Base-by-base conservation (phyloP, 2,113 vertebrate genomes). In the Eclectus roratus region DNA sequence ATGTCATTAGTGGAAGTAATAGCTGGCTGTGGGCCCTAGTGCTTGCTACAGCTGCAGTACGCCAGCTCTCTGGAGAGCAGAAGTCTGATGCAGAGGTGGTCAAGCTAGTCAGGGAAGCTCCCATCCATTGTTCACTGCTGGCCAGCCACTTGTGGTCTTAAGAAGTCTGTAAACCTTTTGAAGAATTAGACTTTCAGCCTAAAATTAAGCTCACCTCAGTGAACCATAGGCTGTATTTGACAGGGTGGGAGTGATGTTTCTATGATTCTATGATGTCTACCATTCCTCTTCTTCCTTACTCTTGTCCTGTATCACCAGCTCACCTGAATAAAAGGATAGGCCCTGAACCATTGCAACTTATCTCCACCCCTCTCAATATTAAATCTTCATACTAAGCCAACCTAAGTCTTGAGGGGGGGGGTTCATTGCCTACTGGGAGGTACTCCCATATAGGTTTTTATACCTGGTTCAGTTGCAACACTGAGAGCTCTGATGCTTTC, bases 1-100 rank as follows among this genome's bases (percentile, higher is more conserved):
- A 84, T 95, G 84, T 97, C 91, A 95, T 94, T 96, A 97, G 66
- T 68, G 18, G 92, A 76, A 96, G 55, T 91, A 91, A 95, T 96
- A 96, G 60, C 63, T 88, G 88, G 27, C 88, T 52, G 53, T 53
- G 79, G 44, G 76, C 31, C 39, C 64, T 80, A 81, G 37, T 29
- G 12, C n/a, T 95, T 29, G n/a, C 46, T 43, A 50, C 25, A 82
- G 49, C 24, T 69, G 25, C 27, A 37, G 80, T 31, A 88, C 74
- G 50, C 33, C 16, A 4, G 41, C 58, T 95, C 90, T 77, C 85
- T 43, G 79, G 56, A 27, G 83, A 71, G 77, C 71, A 93, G 43
- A 87, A 68, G 11, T 91, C 56, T 95, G 60, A 73, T 8, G 33
- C 60, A 92, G 49, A 91, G 55, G 17, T 82, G 24, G 47, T 89